Conservation (phyloP, 2,888 invertebrate genomes). For the Gari tellinella region DNA sequence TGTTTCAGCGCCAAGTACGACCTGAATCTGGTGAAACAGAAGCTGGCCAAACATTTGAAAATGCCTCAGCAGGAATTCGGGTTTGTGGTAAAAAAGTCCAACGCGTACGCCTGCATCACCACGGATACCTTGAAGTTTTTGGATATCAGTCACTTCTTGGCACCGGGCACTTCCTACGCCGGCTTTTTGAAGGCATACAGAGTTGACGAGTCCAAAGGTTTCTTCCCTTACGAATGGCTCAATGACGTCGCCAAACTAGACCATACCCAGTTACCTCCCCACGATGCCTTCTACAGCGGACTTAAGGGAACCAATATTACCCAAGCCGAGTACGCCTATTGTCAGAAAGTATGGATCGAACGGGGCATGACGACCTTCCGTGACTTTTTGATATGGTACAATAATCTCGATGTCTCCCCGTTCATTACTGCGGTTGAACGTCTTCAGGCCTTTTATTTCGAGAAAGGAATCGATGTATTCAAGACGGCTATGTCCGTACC, state of each 20-base stretch:
- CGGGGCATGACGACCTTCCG: conserved; percentile 48
- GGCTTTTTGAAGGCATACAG: conserved; percentile 45
- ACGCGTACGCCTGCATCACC: conserved; percentile 25
- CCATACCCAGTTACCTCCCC: conserved; percentile 3
- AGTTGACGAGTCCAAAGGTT: conserved; percentile 37
- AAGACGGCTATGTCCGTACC: conserved; percentile 51
- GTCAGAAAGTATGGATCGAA: conserved; percentile 47
- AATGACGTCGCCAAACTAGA: conserved; percentile 17
- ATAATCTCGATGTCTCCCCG: conserved; percentile 47
- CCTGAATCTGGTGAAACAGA: conserved; percentile 31
- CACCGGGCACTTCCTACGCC: conserved; percentile 39
- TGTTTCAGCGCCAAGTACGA: conserved; percentile 33
- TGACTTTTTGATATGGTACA: conserved; percentile 62
- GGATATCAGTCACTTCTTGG: conserved; percentile 39
- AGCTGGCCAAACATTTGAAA: conserved; percentile 15
- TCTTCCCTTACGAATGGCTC: conserved; percentile 20
- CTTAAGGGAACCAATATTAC: conserved; percentile 10
- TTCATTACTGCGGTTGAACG: conserved; percentile 54
- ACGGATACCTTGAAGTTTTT: conserved; percentile 37
- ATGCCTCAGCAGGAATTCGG: conserved; percentile 10
- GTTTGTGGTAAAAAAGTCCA: conserved; percentile 29
- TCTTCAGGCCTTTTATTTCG: conserved; percentile 37
- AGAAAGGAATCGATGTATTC: conserved; percentile 48
- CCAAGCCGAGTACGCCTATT: conserved; percentile 5
- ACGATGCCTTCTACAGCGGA: conserved; percentile 10